Percentiles rank a stretch among this genome's conserved stretches.
Conservation (phyloP, 2,888 invertebrate genomes). For the Agrotis puta region DNA sequence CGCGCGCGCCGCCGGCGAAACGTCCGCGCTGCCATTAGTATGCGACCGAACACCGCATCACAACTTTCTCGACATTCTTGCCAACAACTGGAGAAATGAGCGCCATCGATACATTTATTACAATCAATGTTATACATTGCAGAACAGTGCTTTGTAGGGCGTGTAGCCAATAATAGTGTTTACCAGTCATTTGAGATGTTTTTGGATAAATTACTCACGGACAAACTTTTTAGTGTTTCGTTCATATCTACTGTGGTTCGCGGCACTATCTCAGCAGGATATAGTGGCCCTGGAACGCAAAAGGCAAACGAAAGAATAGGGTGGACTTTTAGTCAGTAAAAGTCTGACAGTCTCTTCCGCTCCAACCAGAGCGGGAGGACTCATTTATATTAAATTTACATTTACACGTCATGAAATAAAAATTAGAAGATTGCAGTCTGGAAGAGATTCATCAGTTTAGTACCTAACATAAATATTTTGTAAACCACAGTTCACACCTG, state of each 20-base stretch:
- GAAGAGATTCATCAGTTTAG: neutral
- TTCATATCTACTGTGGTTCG: neutral
- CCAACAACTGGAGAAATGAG: conserved; percentile 87
- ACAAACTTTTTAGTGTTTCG: conserved; percentile 1
- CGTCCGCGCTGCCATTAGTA: conserved; percentile 84
- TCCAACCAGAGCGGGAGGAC: no score
- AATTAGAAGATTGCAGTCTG: neutral
- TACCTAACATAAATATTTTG: no score
- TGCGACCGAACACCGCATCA: conserved; percentile 87
- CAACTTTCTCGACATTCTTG: conserved; percentile 91
- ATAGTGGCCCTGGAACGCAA: no score
- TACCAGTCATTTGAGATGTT: neutral
- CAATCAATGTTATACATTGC: conserved; percentile 66
- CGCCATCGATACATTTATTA: conserved; percentile 80
- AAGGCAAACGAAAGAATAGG: no score
- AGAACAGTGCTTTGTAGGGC: conserved; percentile 20
- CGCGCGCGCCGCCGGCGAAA: conserved; percentile 74
- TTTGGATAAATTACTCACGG: neutral
- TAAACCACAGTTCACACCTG: neutral
- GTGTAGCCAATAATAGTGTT: conserved; percentile 2
- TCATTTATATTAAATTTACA: no score
- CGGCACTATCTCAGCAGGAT: no score
- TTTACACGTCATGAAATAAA: neutral
- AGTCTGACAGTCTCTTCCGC: no score
- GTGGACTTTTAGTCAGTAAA: no score